Evolutionary conservation across 2,888 invertebrate genomes (phyloP).

Genomic region (Drosophila affinis): DNA sequence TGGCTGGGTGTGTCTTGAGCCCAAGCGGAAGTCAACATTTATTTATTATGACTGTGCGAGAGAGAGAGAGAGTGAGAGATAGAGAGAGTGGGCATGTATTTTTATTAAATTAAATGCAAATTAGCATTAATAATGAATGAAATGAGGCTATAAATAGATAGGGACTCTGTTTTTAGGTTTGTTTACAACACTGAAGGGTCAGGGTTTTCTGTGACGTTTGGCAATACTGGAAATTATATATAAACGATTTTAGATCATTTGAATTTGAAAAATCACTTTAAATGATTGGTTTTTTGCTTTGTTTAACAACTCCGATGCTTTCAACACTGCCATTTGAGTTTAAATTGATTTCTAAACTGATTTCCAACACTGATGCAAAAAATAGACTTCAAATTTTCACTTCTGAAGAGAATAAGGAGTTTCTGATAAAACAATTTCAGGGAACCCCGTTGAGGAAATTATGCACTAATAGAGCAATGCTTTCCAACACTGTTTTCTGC

Average conservation of each 20-base stretch:
- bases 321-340: too few species aligned
- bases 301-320: too few species aligned
- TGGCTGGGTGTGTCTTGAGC: constrained; percentile 56
- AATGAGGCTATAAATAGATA: not conserved
- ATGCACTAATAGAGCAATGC: too few species aligned
- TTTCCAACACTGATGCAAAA: too few species aligned
- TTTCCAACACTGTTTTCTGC: too few species aligned
- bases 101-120: constrained; percentile 68
- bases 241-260: not conserved
- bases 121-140: constrained; percentile 41
- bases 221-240: not conserved
- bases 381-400: too few species aligned
- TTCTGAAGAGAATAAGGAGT: too few species aligned
- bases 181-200: not conserved
- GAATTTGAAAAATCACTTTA: not conserved
- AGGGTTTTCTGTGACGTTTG: not conserved
- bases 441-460: too few species aligned
- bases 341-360: too few species aligned
- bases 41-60: constrained; percentile 51
- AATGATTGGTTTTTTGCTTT: accelerated
- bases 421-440: too few species aligned
- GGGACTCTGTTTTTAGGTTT: not conserved
- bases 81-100: constrained; percentile 8
- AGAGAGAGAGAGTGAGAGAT: constrained; percentile 5
- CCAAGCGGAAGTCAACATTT: constrained; percentile 61